Evolutionary conservation across 2,797 vertebrate species (phyloP), one percentile per base, ranked within the genome.

Genomic region (Bradypodion pumilum): DNA sequence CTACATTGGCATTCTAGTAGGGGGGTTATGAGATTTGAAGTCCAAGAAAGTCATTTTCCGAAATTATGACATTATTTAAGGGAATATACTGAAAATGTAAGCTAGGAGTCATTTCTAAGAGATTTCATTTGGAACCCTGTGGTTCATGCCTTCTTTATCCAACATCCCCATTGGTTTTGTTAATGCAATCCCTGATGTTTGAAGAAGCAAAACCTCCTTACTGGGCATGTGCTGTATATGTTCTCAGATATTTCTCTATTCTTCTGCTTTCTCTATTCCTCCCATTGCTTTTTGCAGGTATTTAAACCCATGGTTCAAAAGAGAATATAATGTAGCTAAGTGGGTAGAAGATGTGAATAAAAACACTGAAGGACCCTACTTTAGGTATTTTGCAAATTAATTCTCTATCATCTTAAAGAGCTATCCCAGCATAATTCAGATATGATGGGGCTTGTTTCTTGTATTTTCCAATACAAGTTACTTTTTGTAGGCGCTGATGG

Each of bases 301-400:
- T 99, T 99, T 99, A 99, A 99, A 98, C 95, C 98, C 98, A 96
- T 98, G 97, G 97, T 97, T 97, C 98, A 99, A 99, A 98, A 97
- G 97, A 97, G 97, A 98, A 96, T 97, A 97, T 98, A 99, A 98
- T 99, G 98, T 99, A 98, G 98, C 98, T 98, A 99, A 98, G 97
- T 99, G 98, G 98, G 98, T 99, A 98, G 98, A 99, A 98, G 99
- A 99, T 98, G 98, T 99, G 98, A 99, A 99, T 99, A 99, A 96
- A 99, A 99, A 99, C 98, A 98, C 97, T 97, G 96, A 96, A 97
- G 98, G 98, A 98, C 98, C 97, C 92, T 98, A 96, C 95, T 96
- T 98, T 99, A 99, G 98, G 98, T 99, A 99, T 97, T 97, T 96
- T 93, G 95, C 93, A 94, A 95, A 96, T 96, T 96, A 94, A 95